A percentile compares a stretch with the other conserved stretches of the same genome.
These are phyloP conservation scores for Telmatochromis sp. DNA, from an alignment of 2,113 vertebrate species.

Conservation along the genomic window DNA sequence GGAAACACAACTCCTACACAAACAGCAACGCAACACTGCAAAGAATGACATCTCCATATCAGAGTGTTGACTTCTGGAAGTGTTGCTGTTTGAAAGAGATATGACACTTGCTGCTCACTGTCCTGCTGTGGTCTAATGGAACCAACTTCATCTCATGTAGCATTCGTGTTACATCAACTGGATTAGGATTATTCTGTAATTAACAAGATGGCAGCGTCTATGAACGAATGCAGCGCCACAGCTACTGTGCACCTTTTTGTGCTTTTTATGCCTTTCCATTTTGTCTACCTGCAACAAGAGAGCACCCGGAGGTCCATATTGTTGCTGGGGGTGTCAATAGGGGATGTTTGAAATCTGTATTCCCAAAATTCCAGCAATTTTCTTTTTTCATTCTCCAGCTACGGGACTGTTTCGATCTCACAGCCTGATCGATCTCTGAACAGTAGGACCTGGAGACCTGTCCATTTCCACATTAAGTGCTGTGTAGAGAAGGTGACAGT, in stretches of 20 bases:
- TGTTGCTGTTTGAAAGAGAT: background rate
- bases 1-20: background rate
- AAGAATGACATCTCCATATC: background rate
- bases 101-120: background rate
- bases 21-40: background rate
- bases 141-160: background rate
- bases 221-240: background rate
- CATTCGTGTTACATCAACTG: background rate
- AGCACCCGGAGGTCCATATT: background rate
- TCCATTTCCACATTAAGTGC: background rate
- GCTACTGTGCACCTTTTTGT: background rate
- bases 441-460: background rate
- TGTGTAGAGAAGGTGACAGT: background rate
- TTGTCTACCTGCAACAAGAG: background rate
- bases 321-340: background rate
- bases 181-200: background rate
- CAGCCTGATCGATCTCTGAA: background rate
- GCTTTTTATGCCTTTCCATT: background rate
- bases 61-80: background rate
- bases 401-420: fast-evolving
- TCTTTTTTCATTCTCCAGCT: background rate
- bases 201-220: background rate
- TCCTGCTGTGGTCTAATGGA: background rate
- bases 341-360: background rate
- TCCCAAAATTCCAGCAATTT: background rate